Conservation (phyloP, 2,888 invertebrate species). For the Drosophila paranaensis region DNA sequence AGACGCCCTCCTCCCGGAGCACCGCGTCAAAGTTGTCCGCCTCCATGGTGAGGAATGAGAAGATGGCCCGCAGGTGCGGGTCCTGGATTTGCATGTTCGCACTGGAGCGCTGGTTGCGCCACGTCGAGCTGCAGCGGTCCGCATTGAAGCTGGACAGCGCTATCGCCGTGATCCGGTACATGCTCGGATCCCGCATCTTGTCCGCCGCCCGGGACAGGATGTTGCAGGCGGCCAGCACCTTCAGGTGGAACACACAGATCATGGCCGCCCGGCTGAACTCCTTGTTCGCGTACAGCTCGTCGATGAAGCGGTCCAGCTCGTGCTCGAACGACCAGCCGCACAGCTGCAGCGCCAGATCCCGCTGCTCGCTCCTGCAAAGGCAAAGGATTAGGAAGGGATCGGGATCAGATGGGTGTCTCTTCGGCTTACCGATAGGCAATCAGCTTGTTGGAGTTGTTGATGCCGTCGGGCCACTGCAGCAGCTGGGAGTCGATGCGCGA, state of each 20-base stretch:
- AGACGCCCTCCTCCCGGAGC: conserved; percentile 93
- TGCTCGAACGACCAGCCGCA: conserved; percentile 96
- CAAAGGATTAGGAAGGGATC: conserved; percentile 5
- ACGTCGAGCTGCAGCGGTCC: conserved; percentile 90
- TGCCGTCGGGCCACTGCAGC: conserved; percentile 84
- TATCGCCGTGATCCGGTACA: conserved; percentile 88
- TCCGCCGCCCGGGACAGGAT: conserved; percentile 91
- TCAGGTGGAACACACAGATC: conserved; percentile 95
- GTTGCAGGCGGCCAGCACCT: conserved; percentile 93
- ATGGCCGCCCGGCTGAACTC: conserved; percentile 94
- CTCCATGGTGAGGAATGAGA: conserved; percentile 94
- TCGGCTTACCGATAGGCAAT: conserved; percentile 78
- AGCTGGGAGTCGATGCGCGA: conserved; percentile 82
- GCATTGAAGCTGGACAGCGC: conserved; percentile 94
- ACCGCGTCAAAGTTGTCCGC: conserved; percentile 91
- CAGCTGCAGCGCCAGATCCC: conserved; percentile 92
- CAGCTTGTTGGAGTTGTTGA: conserved; percentile 82
- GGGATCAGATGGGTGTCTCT: not conserved
- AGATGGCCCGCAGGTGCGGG: conserved; percentile 95
- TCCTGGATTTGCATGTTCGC: conserved; percentile 93
- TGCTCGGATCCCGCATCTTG: conserved; percentile 81
- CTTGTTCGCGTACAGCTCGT: conserved; percentile 89
- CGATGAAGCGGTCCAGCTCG: conserved; percentile 88
- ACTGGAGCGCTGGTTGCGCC: conserved; percentile 90
- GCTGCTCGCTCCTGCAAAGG: conserved; percentile 86